Percentiles rank a stretch among this genome's conserved stretches.
phyloP scores from a whole-genome alignment of 2,797 vertebrate species.

The Enteromius paludinosus region DNA sequence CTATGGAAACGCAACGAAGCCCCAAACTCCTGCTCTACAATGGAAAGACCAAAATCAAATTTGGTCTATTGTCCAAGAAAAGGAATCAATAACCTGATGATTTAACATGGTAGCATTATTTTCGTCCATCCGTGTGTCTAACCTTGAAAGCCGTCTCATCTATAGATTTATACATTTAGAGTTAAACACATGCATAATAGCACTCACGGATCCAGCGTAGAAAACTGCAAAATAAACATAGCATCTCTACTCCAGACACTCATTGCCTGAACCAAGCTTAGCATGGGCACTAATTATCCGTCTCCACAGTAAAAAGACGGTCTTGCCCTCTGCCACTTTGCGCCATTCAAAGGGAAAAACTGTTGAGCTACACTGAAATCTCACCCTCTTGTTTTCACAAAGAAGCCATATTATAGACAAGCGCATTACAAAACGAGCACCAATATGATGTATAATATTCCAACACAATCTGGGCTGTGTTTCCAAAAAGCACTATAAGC shows the following conservation, averaged over 20 bases:
- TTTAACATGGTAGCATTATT: constrained; percentile 33
- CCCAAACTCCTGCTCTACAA: constrained; percentile 19
- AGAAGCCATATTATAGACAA: constrained; percentile 2
- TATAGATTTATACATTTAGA: constrained; percentile 14
- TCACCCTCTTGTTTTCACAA: not conserved
- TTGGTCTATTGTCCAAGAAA: constrained; percentile 33
- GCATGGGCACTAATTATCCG: constrained; percentile 6
- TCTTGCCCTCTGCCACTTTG: constrained; percentile 19
- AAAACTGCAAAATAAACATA: constrained; percentile 17
- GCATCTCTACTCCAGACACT: constrained; percentile 8
- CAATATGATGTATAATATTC: not conserved
- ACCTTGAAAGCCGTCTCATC: constrained; percentile 15
- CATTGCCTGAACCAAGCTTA: constrained; percentile 7
- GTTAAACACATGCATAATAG: constrained; percentile 29
- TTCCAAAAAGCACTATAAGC: not conserved
- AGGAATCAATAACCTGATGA: constrained; percentile 33
- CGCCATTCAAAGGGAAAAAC: not conserved
- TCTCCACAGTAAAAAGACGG: constrained; percentile 4
- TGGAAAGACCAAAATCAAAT: constrained; percentile 37
- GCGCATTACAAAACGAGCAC: constrained; percentile 4
- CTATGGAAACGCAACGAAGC: constrained; percentile 30
- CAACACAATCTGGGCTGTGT: not conserved
- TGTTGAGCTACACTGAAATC: constrained; percentile 7
- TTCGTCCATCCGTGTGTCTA: constrained; percentile 7
- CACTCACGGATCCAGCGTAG: not conserved